Conservation (phyloP, 2,113 vertebrate genomes). For the Tetrao urogallus region DNA sequence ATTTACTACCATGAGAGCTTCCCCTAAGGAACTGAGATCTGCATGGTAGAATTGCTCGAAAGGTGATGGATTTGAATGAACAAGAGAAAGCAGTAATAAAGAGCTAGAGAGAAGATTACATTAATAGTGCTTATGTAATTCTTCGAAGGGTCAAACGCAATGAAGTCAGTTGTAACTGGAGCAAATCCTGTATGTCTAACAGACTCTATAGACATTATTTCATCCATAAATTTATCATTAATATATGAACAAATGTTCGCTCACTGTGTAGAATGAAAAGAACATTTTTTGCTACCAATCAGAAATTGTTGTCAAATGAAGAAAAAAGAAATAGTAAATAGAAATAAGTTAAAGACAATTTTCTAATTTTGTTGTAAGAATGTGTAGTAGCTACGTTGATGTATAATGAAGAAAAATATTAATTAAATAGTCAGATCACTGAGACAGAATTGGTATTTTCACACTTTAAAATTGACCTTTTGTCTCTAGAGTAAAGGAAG, state of each 20-base stretch:
- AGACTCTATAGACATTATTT: background rate
- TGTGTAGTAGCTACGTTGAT: background rate
- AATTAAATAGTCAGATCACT: background rate
- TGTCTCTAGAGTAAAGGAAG: background rate
- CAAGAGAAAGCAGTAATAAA: background rate
- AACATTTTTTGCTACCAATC: background rate
- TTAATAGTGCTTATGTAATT: background rate
- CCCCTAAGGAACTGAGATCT: slow-evolving; percentile 5
- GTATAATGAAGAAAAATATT: background rate
- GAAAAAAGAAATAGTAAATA: background rate
- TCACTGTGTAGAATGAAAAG: background rate
- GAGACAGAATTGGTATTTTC: background rate
- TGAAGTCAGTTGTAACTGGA: background rate
- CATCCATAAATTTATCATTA: background rate
- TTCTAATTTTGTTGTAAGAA: background rate
- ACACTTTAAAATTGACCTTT: background rate
- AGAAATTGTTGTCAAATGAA: background rate
- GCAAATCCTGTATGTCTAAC: background rate
- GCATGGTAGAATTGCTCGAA: background rate
- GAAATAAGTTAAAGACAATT: background rate
- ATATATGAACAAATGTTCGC: background rate
- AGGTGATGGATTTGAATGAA: slow-evolving; percentile 19
- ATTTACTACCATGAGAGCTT: background rate
- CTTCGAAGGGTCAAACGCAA: slow-evolving; percentile 1
- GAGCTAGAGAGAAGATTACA: background rate